Base-by-base conservation (phyloP, 2,113 vertebrate genomes). In the Elephantulus edwardii region DNA sequence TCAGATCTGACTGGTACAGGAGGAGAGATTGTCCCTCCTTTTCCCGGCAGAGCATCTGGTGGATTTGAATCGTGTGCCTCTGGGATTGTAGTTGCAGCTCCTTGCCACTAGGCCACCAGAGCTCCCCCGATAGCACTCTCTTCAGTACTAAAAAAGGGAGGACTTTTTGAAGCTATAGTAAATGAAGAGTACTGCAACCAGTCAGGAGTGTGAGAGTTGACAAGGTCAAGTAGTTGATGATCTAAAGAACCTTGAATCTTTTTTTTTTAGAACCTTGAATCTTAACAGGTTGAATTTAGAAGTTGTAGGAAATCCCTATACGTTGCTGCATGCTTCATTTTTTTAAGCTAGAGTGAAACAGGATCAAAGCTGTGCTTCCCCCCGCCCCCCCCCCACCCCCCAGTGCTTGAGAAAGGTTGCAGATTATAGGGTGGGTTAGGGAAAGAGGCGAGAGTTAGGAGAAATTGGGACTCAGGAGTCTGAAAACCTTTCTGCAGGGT, bases 371-470 rank as follows among this genome's bases (percentile, higher is more conserved):
- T 86, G 8, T 58, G 71, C 79, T 56, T 88, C n/a, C n/a, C 50
- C 60, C 28, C 85, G n/a, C n/a, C n/a, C n/a, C n/a, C n/a, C n/a
- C n/a, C n/a, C n/a, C n/a, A n/a, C 20, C 88, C 56, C 42, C 14
- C 70, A 50, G 28, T 85, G 22, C 26, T 92, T 86, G 64, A 83
- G 77, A 40, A 86, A 83, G 70, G 62, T 56, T 56, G 80, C 50
- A 71, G 9, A n/a, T 20, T 42, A 35, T n/a, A n/a, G n/a, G n/a
- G n/a, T n/a, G n/a, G n/a, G n/a, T n/a, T n/a, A n/a, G n/a, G n/a
- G 44, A 20, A 26, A 60, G 44, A 40, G 6, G 20, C n/a, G 28
- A 42, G 83, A n/a, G n/a, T n/a, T n/a, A n/a, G n/a, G n/a, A n/a
- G n/a, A n/a, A n/a, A n/a, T n/a, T n/a, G n/a, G 79, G 30, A 74